phyloP scores from a whole-genome alignment of 2,797 vertebrate species.

The Triplophysa bombifrons region DNA sequence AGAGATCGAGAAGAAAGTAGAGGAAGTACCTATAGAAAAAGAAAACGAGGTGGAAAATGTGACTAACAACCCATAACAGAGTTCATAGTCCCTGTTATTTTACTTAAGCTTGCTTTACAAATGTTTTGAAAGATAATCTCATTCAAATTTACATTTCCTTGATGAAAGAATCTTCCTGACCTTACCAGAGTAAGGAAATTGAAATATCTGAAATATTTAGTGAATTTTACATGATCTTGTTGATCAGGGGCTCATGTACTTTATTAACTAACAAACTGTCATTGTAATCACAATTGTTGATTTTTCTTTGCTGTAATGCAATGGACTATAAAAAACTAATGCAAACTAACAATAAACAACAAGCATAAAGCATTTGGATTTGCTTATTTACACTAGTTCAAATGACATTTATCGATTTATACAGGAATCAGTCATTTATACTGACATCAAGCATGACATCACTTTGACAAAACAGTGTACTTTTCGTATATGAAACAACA shows the following conservation, averaged over 20 bases:
- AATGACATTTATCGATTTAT: neutral
- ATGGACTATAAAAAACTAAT: neutral
- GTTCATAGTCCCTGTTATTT: neutral
- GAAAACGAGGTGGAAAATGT: neutral
- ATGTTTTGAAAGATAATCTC: neutral
- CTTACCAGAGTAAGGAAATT: neutral
- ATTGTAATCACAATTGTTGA: slow-evolving; percentile 1
- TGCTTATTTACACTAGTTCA: neutral
- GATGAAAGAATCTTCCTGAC: neutral
- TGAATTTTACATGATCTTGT: neutral
- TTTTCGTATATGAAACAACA: neutral
- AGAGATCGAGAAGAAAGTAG: neutral
- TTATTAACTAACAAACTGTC: neutral
- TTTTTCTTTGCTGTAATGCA: slow-evolving; percentile 6
- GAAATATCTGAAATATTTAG: neutral
- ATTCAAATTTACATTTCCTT: neutral
- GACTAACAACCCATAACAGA: neutral
- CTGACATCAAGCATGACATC: neutral
- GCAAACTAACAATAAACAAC: slow-evolving; percentile 10
- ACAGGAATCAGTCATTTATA: neutral
- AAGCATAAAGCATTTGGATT: neutral
- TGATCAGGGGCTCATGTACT: neutral
- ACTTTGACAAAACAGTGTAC: neutral
- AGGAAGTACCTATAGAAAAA: neutral
- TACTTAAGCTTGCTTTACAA: neutral